These are phyloP conservation scores for Phrynocephalus guinanensis DNA, from an alignment of 2,797 vertebrate species.

Conservation along the genomic window DNA sequence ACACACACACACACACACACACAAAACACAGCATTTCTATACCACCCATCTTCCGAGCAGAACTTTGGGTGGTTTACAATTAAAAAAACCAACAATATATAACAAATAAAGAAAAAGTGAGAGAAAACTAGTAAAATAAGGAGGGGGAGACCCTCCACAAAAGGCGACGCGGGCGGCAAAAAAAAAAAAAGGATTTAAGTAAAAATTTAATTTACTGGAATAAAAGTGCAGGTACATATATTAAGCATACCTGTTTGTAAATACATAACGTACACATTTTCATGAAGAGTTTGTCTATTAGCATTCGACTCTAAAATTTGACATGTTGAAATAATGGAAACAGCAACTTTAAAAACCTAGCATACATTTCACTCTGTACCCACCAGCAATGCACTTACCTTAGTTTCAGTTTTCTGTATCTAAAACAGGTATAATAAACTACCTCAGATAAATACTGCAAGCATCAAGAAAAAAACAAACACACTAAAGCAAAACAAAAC, in stretches of 20 bases:
- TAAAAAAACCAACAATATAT: too few species aligned
- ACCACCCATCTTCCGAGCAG: too few species aligned
- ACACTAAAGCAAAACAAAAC: background rate
- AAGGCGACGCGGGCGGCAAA: too few species aligned
- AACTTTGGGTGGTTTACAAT: too few species aligned
- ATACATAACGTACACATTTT: background rate
- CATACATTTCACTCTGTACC: background rate
- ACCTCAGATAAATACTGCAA: background rate
- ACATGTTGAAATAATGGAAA: background rate
- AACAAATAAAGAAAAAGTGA: too few species aligned
- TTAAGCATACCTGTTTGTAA: background rate
- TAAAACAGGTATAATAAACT: background rate
- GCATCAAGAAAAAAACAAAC: background rate
- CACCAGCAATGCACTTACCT: background rate
- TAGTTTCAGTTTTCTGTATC: background rate
- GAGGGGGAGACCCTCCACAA: too few species aligned
- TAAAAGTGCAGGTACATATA: background rate
- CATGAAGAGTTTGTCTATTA: background rate
- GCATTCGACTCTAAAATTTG: too few species aligned
- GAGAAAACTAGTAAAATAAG: too few species aligned
- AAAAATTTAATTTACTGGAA: background rate
- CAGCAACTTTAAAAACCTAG: background rate
- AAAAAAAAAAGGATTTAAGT: too few species aligned
- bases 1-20: too few species aligned
- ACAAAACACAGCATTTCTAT: too few species aligned